Base-by-base conservation (phyloP, 2,113 vertebrate genomes). In the Syngnathoides biaculeatus region DNA sequence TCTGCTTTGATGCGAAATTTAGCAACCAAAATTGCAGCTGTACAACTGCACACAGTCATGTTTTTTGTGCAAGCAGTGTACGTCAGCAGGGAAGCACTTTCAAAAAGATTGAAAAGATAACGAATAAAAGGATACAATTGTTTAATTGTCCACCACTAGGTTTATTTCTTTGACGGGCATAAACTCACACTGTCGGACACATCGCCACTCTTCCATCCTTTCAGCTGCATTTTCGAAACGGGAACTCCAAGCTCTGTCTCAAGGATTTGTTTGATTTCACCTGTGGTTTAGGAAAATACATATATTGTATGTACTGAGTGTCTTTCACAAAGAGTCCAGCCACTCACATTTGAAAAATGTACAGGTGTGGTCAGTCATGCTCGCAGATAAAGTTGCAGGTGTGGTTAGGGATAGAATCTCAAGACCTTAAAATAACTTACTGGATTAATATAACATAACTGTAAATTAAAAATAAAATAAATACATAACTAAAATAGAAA, bases 161-260 rank as follows among this genome's bases (percentile, higher is more conserved):
- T 15, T 6, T 39, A 6, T 13, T 40, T 60, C 20, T 40, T 39
- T 40, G n/a, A 43, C 13, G 24, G 58, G 39, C 39, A 22, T 14
- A 7, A 62, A 96, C 96, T 98, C 88, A 98, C 96, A 87, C 92
- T 96, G 75, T 99, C 97, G 67, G 95, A 95, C 72, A 98, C 93
- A 58, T 99, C 97, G 81, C 95, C 95, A 80, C 91, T 94, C 91
- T 99, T 99, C 97, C 97, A 99, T 68, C 97, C 97, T 86, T 98
- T 99, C 78, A 99, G 93, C 80, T 97, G 94, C 96, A 99, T 98
- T 94, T 98, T 97, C 81, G 95, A 94, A 47, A 93, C 88, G 82
- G 96, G 96, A 86, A 99, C 91, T 65, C 94, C 94, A 76, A 99
- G 93, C 82, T 99, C 96, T 82, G 94, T 94, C 92, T 96, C 95